phyloP scores from a whole-genome alignment of 2,113 vertebrate species.

The Tachycineta bicolor region DNA sequence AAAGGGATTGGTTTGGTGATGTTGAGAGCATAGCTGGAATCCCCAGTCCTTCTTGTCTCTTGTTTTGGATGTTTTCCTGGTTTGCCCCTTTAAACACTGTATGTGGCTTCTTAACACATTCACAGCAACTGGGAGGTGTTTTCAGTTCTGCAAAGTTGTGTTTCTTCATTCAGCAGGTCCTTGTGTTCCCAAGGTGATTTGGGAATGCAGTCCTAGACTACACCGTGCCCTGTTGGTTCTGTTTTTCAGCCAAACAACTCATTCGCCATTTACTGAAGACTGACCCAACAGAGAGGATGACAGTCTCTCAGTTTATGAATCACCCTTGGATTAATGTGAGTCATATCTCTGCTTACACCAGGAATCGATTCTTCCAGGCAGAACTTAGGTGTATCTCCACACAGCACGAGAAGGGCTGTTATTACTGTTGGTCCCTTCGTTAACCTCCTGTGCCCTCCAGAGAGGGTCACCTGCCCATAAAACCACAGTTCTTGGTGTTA shows the following conservation, averaged over 20 bases:
- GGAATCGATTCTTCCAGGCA: neutral
- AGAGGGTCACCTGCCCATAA: neutral
- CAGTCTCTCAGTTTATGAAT: conserved; percentile 94
- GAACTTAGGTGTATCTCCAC: neutral
- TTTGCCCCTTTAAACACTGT: neutral
- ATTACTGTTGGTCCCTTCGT: neutral
- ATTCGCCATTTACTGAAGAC: conserved; percentile 95
- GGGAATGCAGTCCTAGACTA: neutral
- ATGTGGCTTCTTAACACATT: neutral
- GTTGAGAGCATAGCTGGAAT: neutral
- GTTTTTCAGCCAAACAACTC: conserved; percentile 87
- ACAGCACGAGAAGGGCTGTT: neutral
- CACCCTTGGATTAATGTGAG: conserved; percentile 97
- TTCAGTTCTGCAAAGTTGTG: neutral
- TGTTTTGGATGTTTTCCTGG: neutral
- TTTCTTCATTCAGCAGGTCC: neutral
- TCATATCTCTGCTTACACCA: neutral
- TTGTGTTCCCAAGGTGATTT: neutral
- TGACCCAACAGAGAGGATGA: conserved; percentile 95
- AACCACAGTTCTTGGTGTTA: conserved; percentile 19
- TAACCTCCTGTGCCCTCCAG: neutral
- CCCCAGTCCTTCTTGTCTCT: neutral
- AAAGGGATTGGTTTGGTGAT: neutral
- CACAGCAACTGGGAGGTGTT: neutral
- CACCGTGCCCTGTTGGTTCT: neutral